These are phyloP conservation scores for Mylabris sibirica DNA, from an alignment of 2,888 invertebrate genomes.

Conservation along the genomic window DNA sequence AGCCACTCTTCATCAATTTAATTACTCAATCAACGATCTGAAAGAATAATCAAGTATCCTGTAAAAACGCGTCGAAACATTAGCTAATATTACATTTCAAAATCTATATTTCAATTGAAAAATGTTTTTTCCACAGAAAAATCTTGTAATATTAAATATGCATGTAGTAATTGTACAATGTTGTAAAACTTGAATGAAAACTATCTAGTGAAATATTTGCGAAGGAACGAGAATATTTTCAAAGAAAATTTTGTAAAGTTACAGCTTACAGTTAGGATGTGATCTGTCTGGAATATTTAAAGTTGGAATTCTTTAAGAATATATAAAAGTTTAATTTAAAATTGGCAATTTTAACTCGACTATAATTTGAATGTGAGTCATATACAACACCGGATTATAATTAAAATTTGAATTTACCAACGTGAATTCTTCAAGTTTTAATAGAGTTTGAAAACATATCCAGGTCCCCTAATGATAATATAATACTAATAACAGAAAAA, in stretches of 20 bases:
- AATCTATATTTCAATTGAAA: no score
- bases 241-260: not conserved
- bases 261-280: not conserved
- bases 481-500: constrained; percentile 2
- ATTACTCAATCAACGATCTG: not conserved
- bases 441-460: constrained; percentile 6
- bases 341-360: not conserved
- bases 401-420: not conserved
- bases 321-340: constrained; percentile 9
- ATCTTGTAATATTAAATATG: not conserved
- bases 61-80: not conserved
- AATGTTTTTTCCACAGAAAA: not conserved
- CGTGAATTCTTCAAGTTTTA: constrained; percentile 6
- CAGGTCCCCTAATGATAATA: not conserved
- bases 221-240: not conserved
- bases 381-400: not conserved
- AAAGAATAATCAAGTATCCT: not conserved
- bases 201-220: not conserved
- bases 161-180: not conserved
- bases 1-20: not conserved
- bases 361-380: constrained; percentile 7
- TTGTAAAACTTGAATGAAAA: not conserved
- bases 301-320: constrained; percentile 7
- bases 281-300: constrained; percentile 9
- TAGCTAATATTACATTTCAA: not conserved